Percentiles rank a stretch among this genome's conserved stretches.
These are phyloP conservation scores for Apis dorsata DNA, from an alignment of 1,140 invertebrate genomes.

Conservation along the genomic window DNA sequence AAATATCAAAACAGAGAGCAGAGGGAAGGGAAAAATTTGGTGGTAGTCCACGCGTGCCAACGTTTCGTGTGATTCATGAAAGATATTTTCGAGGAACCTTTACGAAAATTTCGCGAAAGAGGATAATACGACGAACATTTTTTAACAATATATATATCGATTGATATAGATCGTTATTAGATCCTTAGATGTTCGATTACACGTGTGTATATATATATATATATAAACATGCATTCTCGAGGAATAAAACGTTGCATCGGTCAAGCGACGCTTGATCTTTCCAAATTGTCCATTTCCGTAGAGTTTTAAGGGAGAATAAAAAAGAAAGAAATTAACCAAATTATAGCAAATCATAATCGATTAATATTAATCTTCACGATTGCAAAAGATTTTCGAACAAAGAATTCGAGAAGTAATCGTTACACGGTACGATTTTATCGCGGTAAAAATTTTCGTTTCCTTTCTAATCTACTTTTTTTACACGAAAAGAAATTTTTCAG, in stretches of 20 bases:
- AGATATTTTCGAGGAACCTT: neutral
- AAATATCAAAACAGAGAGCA: neutral
- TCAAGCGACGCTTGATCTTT: neutral
- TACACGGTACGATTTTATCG: too few species aligned
- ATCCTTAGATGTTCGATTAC: conserved; percentile 10
- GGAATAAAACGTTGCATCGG: neutral
- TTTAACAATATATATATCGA: neutral
- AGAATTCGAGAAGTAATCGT: too few species aligned
- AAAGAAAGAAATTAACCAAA: too few species aligned
- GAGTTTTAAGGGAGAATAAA: neutral
- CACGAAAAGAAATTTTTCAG: too few species aligned
- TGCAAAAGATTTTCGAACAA: too few species aligned
- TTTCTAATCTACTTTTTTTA: too few species aligned
- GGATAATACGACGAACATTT: neutral
- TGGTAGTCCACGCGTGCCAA: conserved; percentile 38
- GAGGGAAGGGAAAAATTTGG: neutral
- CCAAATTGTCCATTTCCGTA: neutral
- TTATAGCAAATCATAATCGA: too few species aligned
- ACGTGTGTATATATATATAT: neutral
- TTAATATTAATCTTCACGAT: too few species aligned
- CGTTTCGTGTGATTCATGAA: neutral
- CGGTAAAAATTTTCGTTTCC: too few species aligned
- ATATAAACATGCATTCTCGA: neutral
- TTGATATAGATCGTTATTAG: neutral
- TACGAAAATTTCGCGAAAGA: neutral